Conservation (phyloP, 2,113 vertebrate genomes). For the Lynx canadensis region DNA sequence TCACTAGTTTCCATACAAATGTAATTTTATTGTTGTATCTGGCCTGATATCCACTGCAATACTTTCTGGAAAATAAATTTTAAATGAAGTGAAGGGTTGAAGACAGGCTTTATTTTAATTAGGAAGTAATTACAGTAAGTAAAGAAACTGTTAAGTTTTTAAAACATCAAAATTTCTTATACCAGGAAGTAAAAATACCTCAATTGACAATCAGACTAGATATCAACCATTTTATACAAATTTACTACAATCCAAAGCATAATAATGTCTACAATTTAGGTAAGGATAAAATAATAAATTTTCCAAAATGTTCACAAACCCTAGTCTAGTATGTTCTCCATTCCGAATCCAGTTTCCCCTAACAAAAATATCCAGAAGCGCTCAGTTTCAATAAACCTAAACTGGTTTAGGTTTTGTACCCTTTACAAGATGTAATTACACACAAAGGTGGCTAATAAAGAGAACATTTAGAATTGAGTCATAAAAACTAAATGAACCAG, state of each 20-base stretch:
- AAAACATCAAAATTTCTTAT: constrained; percentile 49
- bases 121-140: constrained; percentile 6
- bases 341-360: constrained; percentile 30
- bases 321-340: not conserved
- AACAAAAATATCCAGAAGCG: constrained; percentile 60
- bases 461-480: constrained; percentile 25
- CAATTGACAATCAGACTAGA: constrained; percentile 29
- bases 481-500: constrained; percentile 54
- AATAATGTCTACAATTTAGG: constrained; percentile 22
- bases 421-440: constrained; percentile 49
- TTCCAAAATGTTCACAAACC: constrained; percentile 46
- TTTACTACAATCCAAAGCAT: constrained; percentile 36
- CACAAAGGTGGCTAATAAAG: constrained; percentile 33
- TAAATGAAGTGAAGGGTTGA: constrained; percentile 47
- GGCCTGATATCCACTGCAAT: constrained; percentile 55
- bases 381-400: constrained; percentile 53
- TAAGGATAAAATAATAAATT: constrained; percentile 36
- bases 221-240: constrained; percentile 24
- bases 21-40: constrained; percentile 63
- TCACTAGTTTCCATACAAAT: constrained; percentile 47
- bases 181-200: constrained; percentile 45
- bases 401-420: not conserved
- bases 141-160: constrained; percentile 45
- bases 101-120: constrained; percentile 42
- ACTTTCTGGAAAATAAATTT: constrained; percentile 60